These are phyloP conservation scores for Percopsis transmontana DNA, from an alignment of 2,113 vertebrate species.

Conservation along the genomic window DNA sequence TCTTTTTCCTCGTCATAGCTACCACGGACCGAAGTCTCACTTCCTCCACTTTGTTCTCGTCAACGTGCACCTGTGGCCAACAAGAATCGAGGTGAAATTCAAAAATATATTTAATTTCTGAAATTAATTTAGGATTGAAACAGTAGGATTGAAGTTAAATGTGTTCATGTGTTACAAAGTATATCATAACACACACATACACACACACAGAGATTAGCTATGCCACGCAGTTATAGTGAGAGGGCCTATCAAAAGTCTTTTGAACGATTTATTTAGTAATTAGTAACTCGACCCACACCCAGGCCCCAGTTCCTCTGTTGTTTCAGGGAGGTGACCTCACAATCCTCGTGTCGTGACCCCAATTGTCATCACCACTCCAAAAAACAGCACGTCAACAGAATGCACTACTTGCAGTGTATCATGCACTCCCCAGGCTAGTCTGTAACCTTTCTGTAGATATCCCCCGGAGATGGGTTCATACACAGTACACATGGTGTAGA, in stretches of 20 bases:
- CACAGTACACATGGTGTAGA: slow-evolving; percentile 5
- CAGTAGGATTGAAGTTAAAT: background rate
- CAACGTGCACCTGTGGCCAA: slow-evolving; percentile 72
- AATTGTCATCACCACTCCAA: background rate
- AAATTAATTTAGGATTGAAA: background rate
- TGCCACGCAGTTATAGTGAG: too few species aligned
- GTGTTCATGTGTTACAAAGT: background rate
- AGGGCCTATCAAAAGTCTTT: too few species aligned
- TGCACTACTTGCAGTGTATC: background rate
- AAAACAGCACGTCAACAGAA: background rate
- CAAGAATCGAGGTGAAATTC: background rate
- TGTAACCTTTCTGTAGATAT: background rate
- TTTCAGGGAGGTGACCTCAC: background rate
- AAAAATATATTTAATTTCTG: too few species aligned
- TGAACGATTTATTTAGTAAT: too few species aligned
- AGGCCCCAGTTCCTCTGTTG: too few species aligned
- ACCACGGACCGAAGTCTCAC: slow-evolving; percentile 85
- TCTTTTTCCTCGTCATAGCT: slow-evolving; percentile 64
- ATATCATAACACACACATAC: background rate
- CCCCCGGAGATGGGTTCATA: too few species aligned
- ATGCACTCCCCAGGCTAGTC: background rate
- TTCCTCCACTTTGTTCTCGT: slow-evolving; percentile 88
- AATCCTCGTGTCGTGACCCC: slow-evolving; percentile 9
- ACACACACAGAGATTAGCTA: background rate
- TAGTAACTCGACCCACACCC: too few species aligned